These are phyloP conservation scores for Alloplasta piceator DNA, from an alignment of 2,888 invertebrate genomes.

Conservation along the genomic window DNA sequence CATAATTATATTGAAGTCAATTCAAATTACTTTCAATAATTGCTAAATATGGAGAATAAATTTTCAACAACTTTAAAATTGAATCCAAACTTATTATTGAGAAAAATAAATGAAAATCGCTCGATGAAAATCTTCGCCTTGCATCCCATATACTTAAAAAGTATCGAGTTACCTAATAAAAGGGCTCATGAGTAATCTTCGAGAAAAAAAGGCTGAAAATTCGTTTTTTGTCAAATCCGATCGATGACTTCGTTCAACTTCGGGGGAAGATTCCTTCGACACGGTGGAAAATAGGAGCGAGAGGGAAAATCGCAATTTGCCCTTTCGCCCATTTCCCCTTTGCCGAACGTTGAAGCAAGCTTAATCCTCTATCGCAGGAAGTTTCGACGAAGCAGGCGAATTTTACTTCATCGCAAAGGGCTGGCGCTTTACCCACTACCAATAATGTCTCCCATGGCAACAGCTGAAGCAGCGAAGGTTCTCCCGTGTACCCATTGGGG, in stretches of 20 bases:
- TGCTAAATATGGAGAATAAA: too few species aligned
- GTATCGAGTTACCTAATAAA: background rate
- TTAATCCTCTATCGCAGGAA: background rate
- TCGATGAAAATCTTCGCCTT: background rate
- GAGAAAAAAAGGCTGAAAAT: background rate
- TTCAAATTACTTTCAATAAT: too few species aligned
- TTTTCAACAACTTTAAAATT: too few species aligned
- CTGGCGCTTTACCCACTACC: slow-evolving; percentile 72
- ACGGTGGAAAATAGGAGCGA: background rate
- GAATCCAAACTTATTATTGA: background rate
- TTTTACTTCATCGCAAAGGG: slow-evolving; percentile 80
- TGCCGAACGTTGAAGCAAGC: background rate
- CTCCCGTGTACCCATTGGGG: slow-evolving; percentile 30
- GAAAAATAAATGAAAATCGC: background rate
- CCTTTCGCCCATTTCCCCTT: too few species aligned
- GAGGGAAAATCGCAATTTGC: background rate
- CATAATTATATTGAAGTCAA: too few species aligned
- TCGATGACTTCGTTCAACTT: background rate
- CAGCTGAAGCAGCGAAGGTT: slow-evolving; percentile 71
- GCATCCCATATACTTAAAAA: too few species aligned
- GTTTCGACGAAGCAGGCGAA: slow-evolving; percentile 77
- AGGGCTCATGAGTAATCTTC: background rate
- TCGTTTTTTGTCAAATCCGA: background rate
- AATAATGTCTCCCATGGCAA: slow-evolving; percentile 75
- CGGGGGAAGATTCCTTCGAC: background rate